These are phyloP conservation scores for Micropoecilia bifurca DNA, from an alignment of 2,797 vertebrate species.

Conservation along the genomic window DNA sequence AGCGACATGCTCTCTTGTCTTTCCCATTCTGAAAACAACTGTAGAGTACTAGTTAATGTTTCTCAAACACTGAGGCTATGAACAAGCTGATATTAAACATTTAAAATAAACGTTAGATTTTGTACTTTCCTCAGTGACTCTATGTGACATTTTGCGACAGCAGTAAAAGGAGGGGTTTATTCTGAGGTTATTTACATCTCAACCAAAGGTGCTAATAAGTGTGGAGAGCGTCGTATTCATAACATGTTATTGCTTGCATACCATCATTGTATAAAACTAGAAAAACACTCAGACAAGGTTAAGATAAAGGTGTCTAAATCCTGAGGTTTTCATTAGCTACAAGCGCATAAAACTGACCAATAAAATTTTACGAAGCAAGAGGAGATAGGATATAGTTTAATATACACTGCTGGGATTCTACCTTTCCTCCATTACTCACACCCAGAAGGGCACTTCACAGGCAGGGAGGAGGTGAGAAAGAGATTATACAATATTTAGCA, in stretches of 20 bases:
- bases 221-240: neutral
- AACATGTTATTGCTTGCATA: slow-evolving; percentile 13
- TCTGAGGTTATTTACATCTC: neutral
- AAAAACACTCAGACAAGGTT: slow-evolving; percentile 10
- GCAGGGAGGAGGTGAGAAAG: slow-evolving; percentile 20
- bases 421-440: slow-evolving; percentile 29
- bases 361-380: slow-evolving; percentile 27
- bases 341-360: slow-evolving; percentile 23
- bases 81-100: neutral
- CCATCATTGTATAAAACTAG: slow-evolving; percentile 4
- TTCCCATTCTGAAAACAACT: neutral
- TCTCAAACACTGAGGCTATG: neutral
- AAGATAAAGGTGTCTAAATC: slow-evolving; percentile 7
- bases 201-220: neutral
- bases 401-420: slow-evolving; percentile 22
- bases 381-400: slow-evolving; percentile 34
- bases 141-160: neutral
- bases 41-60: neutral
- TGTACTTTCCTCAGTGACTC: neutral
- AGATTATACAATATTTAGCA: slow-evolving; percentile 34
- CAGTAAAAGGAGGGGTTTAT: neutral
- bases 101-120: neutral
- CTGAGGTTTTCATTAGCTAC: slow-evolving; percentile 30
- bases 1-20: neutral
- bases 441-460: slow-evolving; percentile 28